phyloP scores from a whole-genome alignment of 2,797 vertebrate species.

The Neosilurus mollespiculum region DNA sequence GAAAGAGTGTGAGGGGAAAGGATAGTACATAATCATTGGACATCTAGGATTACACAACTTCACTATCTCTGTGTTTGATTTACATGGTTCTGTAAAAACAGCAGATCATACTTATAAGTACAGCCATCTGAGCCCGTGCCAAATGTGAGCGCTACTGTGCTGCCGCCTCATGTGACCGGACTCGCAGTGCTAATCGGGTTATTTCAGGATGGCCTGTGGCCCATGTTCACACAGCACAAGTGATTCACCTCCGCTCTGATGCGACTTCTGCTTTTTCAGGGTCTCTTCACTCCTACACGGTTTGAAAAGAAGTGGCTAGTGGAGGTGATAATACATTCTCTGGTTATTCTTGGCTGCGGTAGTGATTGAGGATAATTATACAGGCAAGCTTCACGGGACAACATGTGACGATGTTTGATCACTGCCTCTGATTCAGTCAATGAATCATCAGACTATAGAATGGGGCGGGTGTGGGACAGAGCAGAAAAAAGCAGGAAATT shows the following conservation, averaged over 20 bases:
- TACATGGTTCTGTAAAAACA: neutral
- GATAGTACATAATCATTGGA: neutral
- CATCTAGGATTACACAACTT: neutral
- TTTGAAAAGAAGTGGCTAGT: slow-evolving; percentile 5
- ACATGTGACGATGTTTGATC: slow-evolving; percentile 62
- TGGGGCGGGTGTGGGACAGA: slow-evolving; percentile 40
- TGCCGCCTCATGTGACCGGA: slow-evolving; percentile 31
- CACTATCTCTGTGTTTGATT: neutral
- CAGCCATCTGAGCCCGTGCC: neutral
- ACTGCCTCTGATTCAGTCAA: slow-evolving; percentile 65
- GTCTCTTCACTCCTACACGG: slow-evolving; percentile 31
- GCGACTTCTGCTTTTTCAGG: slow-evolving; percentile 24
- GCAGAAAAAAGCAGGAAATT: slow-evolving; percentile 40
- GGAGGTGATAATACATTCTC: slow-evolving; percentile 32
- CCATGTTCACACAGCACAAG: slow-evolving; percentile 16
- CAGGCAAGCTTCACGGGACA: slow-evolving; percentile 41
- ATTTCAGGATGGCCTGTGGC: slow-evolving; percentile 43
- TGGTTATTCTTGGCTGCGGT: slow-evolving; percentile 56
- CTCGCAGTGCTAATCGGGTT: slow-evolving; percentile 34
- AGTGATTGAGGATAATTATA: slow-evolving; percentile 55
- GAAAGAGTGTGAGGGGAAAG: neutral
- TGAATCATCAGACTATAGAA: slow-evolving; percentile 66
- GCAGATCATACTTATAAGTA: neutral
- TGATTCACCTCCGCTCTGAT: slow-evolving; percentile 32
- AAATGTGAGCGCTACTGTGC: neutral